These are phyloP conservation scores for Eulithis testata DNA, from an alignment of 2,888 invertebrate species.

Conservation along the genomic window DNA sequence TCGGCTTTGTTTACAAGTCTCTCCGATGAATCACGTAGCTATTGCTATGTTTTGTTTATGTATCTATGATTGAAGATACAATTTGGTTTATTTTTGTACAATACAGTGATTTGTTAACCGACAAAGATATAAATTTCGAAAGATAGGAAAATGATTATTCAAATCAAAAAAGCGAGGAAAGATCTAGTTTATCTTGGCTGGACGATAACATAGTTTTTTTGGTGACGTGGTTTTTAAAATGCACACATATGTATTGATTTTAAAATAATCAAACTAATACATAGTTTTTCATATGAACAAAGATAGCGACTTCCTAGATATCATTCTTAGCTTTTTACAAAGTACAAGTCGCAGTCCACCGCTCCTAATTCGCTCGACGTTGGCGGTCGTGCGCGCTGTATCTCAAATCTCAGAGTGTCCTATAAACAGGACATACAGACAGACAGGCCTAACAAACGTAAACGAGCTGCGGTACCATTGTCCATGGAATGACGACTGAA, in stretches of 20 bases:
- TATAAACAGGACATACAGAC: conserved; percentile 73
- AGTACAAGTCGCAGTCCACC: conserved; percentile 9
- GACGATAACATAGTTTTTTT: too few species aligned
- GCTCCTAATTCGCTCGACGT: conserved; percentile 60
- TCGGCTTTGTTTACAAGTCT: conserved; percentile 64
- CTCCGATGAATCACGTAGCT: conserved; percentile 57
- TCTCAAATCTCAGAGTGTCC: conserved; percentile 72
- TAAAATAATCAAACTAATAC: too few species aligned
- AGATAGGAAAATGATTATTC: background rate
- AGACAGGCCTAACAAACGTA: conserved; percentile 72
- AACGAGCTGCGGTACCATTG: conserved; percentile 71
- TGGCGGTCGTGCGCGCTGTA: conserved; percentile 68
- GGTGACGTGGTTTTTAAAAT: too few species aligned
- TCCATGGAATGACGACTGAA: conserved; percentile 50
- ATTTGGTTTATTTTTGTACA: conserved; percentile 26
- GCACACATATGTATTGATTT: too few species aligned
- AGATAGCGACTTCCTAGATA: background rate
- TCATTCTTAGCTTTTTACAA: background rate
- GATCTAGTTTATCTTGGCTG: too few species aligned
- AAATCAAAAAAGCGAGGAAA: too few species aligned
- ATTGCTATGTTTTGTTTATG: conserved; percentile 32
- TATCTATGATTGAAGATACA: conserved; percentile 23
- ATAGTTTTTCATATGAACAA: too few species aligned
- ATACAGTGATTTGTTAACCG: conserved; percentile 1
- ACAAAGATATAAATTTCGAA: background rate